Evolutionary conservation across 2,797 vertebrate species (phyloP), one percentile per base, ranked within the genome.

Genomic region (Smutsia temminckii): DNA sequence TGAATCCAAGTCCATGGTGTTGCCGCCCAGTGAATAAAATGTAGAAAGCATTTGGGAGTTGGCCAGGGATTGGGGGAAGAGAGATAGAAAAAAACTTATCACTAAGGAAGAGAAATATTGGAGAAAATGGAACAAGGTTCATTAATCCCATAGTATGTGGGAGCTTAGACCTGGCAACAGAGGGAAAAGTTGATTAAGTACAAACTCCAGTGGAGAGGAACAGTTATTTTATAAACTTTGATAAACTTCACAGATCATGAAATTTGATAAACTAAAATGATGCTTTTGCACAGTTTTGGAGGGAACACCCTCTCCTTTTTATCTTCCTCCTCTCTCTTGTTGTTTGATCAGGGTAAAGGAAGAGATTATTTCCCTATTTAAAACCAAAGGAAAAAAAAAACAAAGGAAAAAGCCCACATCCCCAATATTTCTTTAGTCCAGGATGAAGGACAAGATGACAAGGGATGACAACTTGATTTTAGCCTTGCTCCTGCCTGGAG

Each of bases 391-490:
- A 46, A 89, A 85, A 88, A 51, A 40, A 40, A 40, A 40, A 40
- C 63, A 66, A 92, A 64, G 57, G 34, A 40, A 89, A 85, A 88
- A 51, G 16, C 40, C 51, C 66, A 46, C 63, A 17, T 66, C 20
- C 14, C 64, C 37, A 75, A 42, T 12, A 68, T 89, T 72, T 92
- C 25, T n/a, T 84, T 71, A 79, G 59, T 46, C 37, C 68, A 84
- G 69, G 89, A 74, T 83, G 88, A 96, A 93, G 40, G 96, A 96
- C 34, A 59, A 90, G 46, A 42, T 97, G 75, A 91, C 89, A 95
- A 71, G 2, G 25, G 72, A 85, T 74, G 91, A 96, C 53, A 93
- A 12, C 68, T 79, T 13, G 85, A 29, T 94, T 97, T 88, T 75
- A 49, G n/a, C 51, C 5, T 78, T 29, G 23, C 61, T 95, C 10